Base-by-base conservation (phyloP, 2,113 vertebrate genomes). In the Dermatemys mawii region DNA sequence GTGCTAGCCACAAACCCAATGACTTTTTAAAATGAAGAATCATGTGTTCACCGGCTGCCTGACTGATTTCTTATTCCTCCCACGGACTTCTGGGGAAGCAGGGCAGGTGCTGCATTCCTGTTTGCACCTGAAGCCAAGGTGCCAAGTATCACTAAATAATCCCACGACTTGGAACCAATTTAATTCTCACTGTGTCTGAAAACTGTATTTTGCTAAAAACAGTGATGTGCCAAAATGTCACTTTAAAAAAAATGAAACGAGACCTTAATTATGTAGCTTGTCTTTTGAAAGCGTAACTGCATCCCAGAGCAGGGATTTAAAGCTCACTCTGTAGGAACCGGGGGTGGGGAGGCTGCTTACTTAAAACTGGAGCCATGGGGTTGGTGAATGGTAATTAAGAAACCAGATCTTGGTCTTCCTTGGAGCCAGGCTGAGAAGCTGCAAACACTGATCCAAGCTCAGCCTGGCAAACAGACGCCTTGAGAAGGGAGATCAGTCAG, bases 61-160 rank as follows among this genome's bases (percentile, higher is more conserved):
- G 55, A 70, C 4, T 5, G 4, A 14, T 85, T 54, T 22, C 22
- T 2, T n/a, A 2, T 80, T 79, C n/a, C 1, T 3, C 57, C 57
- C 19, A 0, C 1, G 2, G 54, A 84, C 41, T n/a, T 24, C 35
- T 8, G 1, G 53, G 50, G 9, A 22, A 19, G 12, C 24, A 50
- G 80, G 55, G 87, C 54, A 44, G 92, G 38, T 9, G 90, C 89
- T 3, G 2, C 55, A 16, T 49, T 19, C 1, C 3, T 0, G 38
- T 75, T 49, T 21, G 75, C 76, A 24, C 7, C 5, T 22, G 57
- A 27, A 12, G 11, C 29, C 57, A 35, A 35, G 57, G 57, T 7
- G 14, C 13, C 29, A 63, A 24, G 54, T 26, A 4, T 57, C 60
- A 16, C 57, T 7, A 13, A 17, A 35, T 63, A 63, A 63, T 63